Evolutionary conservation across 2,888 invertebrate species (phyloP).

Genomic region (Parnassius smintheus): DNA sequence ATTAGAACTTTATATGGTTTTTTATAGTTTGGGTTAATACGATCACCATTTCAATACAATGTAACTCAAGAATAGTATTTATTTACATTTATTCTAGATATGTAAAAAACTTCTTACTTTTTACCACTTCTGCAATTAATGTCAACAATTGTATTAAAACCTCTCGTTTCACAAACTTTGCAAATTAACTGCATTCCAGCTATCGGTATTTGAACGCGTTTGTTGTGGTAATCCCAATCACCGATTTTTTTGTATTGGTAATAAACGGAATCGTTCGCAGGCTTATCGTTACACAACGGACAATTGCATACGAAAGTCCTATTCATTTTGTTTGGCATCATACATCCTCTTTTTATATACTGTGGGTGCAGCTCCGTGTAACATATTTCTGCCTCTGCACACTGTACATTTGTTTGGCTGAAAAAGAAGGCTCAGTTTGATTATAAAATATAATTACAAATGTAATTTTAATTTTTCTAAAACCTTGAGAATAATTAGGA

Average conservation of each 20-base stretch:
- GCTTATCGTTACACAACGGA: constrained; percentile 64
- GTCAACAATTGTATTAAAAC: constrained; percentile 42
- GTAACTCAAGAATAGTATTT: too few relatives aligned
- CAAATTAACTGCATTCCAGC: constrained; percentile 49
- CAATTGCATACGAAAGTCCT: constrained; percentile 66
- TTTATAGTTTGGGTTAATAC: too few relatives aligned
- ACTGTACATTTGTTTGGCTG: constrained; percentile 42
- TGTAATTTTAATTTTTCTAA: too few relatives aligned
- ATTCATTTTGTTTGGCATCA: constrained; percentile 46
- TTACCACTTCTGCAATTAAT: constrained; percentile 49
- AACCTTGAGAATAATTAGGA: too few relatives aligned
- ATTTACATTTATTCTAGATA: too few relatives aligned
- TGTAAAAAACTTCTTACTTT: constrained; percentile 41
- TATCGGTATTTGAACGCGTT: constrained; percentile 44
- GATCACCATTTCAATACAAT: too few relatives aligned
- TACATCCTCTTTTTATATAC: constrained; percentile 61
- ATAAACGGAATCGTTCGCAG: constrained; percentile 44
- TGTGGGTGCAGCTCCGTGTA: constrained; percentile 54
- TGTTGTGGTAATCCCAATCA: constrained; percentile 64
- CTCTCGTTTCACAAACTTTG: constrained; percentile 56
- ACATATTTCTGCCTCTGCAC: constrained; percentile 48
- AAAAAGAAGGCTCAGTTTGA: constrained; percentile 27
- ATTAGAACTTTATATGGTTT: too few relatives aligned
- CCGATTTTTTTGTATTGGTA: constrained; percentile 50
- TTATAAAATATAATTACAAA: too few relatives aligned